Base-by-base conservation (phyloP, 37 sponge, comb jelly and placozoan species). In the Beroe ovata region DNA sequence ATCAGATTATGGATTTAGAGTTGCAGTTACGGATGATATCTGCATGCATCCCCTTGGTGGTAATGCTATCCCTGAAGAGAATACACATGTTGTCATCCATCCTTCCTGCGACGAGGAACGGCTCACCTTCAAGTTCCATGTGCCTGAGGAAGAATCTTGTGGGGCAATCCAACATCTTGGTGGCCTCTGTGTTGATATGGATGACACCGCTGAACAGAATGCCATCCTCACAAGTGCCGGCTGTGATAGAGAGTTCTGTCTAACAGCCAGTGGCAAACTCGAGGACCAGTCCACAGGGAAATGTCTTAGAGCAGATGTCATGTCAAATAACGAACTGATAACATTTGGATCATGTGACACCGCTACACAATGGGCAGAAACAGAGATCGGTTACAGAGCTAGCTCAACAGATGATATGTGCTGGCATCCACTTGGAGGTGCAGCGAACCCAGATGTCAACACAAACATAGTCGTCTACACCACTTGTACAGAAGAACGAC, bases 121-220 rank as follows among this genome's bases (percentile, higher is more conserved):
- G n/a, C n/a, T n/a, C n/a, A n/a, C n/a, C n/a, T n/a, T n/a, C n/a
- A n/a, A 34, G 36, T 62, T 62, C 23, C 4, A 62, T 16, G 63
- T 62, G 26, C 38, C 38, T 6, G 29, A 4, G 11, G 71, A 71
- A 8, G 71, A 35, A 6, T 35, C 6, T 4, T 71, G 71, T 71
- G 71, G 71, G 6, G 71, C 29, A 20, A 29, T 71, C 71, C 8
- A 71, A 20, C 71, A 71, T 38, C 34, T 71, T 29, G 71, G 71
- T 35, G 71, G 71, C 8, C 36, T 71, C 2, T 71, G 71, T n/a
- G n/a, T n/a, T n/a, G n/a, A n/a, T n/a, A n/a, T n/a, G n/a, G n/a
- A n/a, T n/a, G n/a, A n/a, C n/a, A 34, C 38, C 8, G 71, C 71
- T 2, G 71, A 71, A 4, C 29, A 28, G 71, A n/a, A n/a, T n/a